Conservation (phyloP, 2,797 vertebrate genomes). For the Sebastolobus altivelis region DNA sequence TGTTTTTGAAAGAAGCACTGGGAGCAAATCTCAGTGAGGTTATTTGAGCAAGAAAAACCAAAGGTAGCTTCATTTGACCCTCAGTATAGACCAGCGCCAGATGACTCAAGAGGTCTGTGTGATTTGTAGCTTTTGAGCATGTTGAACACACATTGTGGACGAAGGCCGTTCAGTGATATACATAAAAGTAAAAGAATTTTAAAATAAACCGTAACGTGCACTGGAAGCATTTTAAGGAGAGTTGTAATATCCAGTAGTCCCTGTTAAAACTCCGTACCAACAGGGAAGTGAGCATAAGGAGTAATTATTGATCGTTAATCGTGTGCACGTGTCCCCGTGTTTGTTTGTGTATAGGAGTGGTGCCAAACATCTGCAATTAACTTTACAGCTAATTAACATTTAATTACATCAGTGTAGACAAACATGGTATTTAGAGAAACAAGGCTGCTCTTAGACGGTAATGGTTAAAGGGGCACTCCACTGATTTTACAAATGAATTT, state of each 20-base stretch:
- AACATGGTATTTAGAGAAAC: conserved; percentile 24
- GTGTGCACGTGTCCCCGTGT: conserved; percentile 1
- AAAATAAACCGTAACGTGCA: background rate
- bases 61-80: background rate
- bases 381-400: conserved; percentile 47
- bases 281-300: background rate
- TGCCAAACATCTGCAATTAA: conserved; percentile 19
- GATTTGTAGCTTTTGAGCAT: background rate
- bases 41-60: conserved; percentile 14
- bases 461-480: background rate
- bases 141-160: background rate
- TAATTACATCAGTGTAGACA: conserved; percentile 38
- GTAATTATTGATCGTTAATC: conserved; percentile 24
- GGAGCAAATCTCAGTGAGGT: background rate
- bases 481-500: background rate
- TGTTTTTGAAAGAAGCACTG: background rate
- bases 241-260: background rate
- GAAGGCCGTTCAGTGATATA: background rate
- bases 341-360: background rate
- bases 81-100: background rate
- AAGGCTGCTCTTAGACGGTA: conserved; percentile 12
- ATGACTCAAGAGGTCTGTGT: background rate
- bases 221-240: background rate
- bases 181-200: background rate
- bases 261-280: conserved; percentile 6